A percentile compares a stretch with the other conserved stretches of the same genome.
phyloP scores from a whole-genome alignment of 2,113 vertebrate genomes.

The Phoxinus phoxinus region DNA sequence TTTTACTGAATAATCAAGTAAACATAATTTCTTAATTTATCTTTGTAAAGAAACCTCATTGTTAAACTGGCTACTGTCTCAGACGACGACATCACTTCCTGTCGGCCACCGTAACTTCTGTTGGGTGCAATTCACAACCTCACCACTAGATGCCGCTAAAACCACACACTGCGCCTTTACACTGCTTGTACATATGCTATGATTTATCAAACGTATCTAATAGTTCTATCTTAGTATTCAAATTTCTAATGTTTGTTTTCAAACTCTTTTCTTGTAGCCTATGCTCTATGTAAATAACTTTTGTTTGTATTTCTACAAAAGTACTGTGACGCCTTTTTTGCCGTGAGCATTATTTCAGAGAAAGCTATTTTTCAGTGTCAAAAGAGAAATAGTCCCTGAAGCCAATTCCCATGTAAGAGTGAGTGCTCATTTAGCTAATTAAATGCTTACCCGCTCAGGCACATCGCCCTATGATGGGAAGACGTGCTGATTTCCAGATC shows the following conservation, averaged over 20 bases:
- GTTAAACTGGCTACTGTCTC: too few relatives aligned
- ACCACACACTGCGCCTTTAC: too few relatives aligned
- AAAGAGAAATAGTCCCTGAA: not conserved
- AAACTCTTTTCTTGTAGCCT: constrained; percentile 59
- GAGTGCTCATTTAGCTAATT: not conserved
- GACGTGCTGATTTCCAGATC: constrained; percentile 1
- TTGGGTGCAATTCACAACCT: too few relatives aligned
- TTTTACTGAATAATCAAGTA: too few relatives aligned
- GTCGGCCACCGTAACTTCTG: too few relatives aligned
- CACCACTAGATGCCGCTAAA: too few relatives aligned
- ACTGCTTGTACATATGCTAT: not conserved
- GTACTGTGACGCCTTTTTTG: constrained; percentile 73
- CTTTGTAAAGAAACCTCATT: too few relatives aligned
- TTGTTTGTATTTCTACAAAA: constrained; percentile 70
- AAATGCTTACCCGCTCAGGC: not conserved
- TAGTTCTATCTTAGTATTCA: not conserved
- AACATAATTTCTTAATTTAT: too few relatives aligned
- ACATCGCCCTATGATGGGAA: not conserved
- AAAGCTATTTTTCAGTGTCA: constrained; percentile 1
- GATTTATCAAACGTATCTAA: not conserved
- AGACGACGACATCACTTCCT: too few relatives aligned
- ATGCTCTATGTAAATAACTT: constrained; percentile 67
- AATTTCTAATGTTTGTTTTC: not conserved
- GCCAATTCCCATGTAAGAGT: not conserved
- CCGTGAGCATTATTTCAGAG: constrained; percentile 73